These are phyloP conservation scores for Anagyrus pseudococci DNA, from an alignment of 2,888 invertebrate genomes.

Conservation along the genomic window DNA sequence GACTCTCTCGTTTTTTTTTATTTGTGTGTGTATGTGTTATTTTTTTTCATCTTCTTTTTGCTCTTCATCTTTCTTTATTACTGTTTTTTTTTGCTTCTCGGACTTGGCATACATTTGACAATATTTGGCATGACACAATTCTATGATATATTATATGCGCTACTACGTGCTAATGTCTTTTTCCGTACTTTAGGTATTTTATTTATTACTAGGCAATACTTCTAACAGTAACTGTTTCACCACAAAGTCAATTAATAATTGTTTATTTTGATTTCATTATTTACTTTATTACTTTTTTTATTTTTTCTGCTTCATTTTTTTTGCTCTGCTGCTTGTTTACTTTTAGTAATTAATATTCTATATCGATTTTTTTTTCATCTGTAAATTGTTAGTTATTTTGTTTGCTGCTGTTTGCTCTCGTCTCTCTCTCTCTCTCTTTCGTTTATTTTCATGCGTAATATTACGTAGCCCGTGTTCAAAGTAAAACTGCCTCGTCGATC, in stretches of 20 bases:
- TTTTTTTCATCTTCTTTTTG: no score
- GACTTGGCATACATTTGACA: constrained; percentile 39
- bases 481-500: no score
- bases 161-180: constrained; percentile 25
- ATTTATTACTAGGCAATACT: constrained; percentile 33
- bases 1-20: neutral
- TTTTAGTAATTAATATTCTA: neutral
- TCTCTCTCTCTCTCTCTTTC: no score
- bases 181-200: constrained; percentile 27
- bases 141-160: constrained; percentile 32
- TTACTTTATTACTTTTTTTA: neutral
- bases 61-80: neutral
- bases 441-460: no score
- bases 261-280: neutral
- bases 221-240: constrained; percentile 29
- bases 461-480: no score
- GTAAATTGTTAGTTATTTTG: no score
- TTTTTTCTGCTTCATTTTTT: no score
- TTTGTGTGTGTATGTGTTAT: no score
- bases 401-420: no score
- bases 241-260: constrained; percentile 9
- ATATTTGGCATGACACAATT: constrained; percentile 42
- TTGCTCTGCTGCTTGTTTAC: no score
- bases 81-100: constrained; percentile 18
- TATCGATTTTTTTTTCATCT: no score